Evolutionary conservation across 2,113 vertebrate genomes (phyloP).

Genomic region (Anguilla rostrata): DNA sequence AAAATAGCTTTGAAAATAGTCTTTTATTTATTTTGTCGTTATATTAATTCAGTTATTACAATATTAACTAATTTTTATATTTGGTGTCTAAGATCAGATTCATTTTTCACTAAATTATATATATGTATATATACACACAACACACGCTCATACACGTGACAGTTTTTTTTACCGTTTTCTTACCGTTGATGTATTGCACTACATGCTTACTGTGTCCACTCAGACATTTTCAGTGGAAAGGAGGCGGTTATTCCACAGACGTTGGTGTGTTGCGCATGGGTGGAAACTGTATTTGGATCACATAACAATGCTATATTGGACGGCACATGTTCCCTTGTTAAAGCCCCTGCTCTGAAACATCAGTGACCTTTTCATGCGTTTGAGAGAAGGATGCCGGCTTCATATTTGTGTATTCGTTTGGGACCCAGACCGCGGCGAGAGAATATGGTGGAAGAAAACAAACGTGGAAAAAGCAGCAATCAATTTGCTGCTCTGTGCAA

Average conservation of each 20-base stretch:
- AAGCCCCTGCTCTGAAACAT: slow-evolving; percentile 36
- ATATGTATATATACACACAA: too few relatives aligned
- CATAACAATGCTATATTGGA: neutral
- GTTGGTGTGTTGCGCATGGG: slow-evolving; percentile 8
- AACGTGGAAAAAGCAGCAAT: slow-evolving; percentile 43
- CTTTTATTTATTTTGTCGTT: too few relatives aligned
- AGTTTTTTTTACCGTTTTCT: too few relatives aligned
- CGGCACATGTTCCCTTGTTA: slow-evolving; percentile 42
- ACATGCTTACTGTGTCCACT: neutral
- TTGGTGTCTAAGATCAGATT: neutral
- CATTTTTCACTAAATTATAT: neutral
- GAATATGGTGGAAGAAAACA: slow-evolving; percentile 20
- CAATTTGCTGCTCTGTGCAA: slow-evolving; percentile 42
- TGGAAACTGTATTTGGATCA: slow-evolving; percentile 27
- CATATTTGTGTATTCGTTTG: slow-evolving; percentile 16
- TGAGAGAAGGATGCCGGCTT: slow-evolving; percentile 26
- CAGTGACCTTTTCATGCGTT: slow-evolving; percentile 44
- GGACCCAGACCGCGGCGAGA: slow-evolving; percentile 28
- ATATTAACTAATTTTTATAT: neutral
- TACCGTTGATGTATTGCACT: neutral
- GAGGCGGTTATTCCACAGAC: neutral
- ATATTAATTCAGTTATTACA: too few relatives aligned
- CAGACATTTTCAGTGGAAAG: neutral
- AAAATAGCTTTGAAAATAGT: too few relatives aligned
- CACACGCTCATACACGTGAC: too few relatives aligned